phyloP scores from a whole-genome alignment of 2,113 vertebrate genomes.

The Oplegnathus fasciatus region DNA sequence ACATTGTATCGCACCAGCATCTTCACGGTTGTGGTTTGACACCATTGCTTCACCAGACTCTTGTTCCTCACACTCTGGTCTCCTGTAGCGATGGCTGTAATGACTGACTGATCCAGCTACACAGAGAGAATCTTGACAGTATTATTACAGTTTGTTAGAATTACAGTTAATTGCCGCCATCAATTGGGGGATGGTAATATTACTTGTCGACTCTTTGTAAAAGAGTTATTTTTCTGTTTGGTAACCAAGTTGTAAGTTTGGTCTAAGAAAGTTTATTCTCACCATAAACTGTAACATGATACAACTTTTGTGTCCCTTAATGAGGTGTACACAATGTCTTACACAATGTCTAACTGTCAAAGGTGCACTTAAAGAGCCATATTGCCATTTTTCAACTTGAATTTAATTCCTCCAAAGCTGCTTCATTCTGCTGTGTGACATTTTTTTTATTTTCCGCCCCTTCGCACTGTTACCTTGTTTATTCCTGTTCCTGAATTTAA shows the following conservation, averaged over 20 bases:
- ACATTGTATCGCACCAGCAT: slow-evolving; percentile 63
- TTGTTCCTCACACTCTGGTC: slow-evolving; percentile 85
- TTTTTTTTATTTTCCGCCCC: not conserved
- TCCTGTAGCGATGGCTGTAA: slow-evolving; percentile 87
- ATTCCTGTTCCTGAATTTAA: not conserved
- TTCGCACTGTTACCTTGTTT: not conserved
- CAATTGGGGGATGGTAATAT: not conserved
- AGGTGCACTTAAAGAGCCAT: not conserved
- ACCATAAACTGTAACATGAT: not conserved
- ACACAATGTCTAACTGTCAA: not conserved
- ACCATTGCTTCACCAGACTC: slow-evolving; percentile 90
- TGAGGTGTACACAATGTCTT: not conserved
- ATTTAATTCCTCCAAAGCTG: not conserved
- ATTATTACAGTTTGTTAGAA: not conserved
- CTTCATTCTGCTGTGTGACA: not conserved
- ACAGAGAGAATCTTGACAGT: slow-evolving; percentile 2
- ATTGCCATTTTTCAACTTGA: not conserved
- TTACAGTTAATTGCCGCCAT: not conserved
- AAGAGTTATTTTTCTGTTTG: not conserved
- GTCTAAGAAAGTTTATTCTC: not conserved
- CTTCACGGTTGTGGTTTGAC: slow-evolving; percentile 78
- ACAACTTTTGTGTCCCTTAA: not conserved
- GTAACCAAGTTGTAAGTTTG: not conserved
- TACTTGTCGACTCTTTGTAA: not conserved
- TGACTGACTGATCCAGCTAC: slow-evolving; percentile 89